Percentiles rank a stretch among this genome's conserved stretches.
These are phyloP conservation scores for Malachius bipustulatus DNA, from an alignment of 2,888 invertebrate genomes.

Conservation along the genomic window DNA sequence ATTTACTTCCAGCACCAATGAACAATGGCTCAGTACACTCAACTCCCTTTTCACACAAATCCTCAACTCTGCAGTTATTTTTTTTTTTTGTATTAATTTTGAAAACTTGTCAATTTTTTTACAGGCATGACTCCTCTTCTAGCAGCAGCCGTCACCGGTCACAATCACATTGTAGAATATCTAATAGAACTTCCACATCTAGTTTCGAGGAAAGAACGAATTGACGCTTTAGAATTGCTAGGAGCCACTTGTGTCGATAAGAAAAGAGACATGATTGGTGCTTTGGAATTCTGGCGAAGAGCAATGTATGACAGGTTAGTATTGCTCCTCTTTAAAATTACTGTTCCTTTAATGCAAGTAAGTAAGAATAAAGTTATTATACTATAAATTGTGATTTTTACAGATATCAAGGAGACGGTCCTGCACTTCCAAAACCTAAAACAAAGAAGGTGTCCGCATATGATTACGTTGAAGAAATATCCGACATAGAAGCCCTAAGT, in stretches of 20 bases:
- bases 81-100: no score
- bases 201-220: conserved; percentile 65
- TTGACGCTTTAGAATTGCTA: conserved; percentile 81
- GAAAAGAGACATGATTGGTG: conserved; percentile 85
- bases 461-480: conserved; percentile 76
- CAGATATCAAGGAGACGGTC: conserved; percentile 41
- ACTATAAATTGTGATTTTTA: not conserved
- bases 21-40: no score
- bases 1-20: no score
- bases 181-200: conserved; percentile 61
- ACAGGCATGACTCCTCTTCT: conserved; percentile 86
- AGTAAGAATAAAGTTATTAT: not conserved
- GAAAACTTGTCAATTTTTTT: conserved; percentile 25
- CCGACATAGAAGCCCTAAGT: conserved; percentile 64
- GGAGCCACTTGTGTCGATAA: conserved; percentile 97
- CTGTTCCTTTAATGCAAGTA: no score
- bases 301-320: conserved; percentile 77
- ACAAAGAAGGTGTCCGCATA: conserved; percentile 69
- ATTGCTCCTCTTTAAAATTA: not conserved
- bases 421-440: conserved; percentile 60
- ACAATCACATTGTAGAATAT: conserved; percentile 86
- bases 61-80: no score
- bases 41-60: no score
- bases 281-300: conserved; percentile 77
- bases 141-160: conserved; percentile 87